Conservation (phyloP, 2,888 invertebrate genomes). For the Temnothorax rugatulus region DNA sequence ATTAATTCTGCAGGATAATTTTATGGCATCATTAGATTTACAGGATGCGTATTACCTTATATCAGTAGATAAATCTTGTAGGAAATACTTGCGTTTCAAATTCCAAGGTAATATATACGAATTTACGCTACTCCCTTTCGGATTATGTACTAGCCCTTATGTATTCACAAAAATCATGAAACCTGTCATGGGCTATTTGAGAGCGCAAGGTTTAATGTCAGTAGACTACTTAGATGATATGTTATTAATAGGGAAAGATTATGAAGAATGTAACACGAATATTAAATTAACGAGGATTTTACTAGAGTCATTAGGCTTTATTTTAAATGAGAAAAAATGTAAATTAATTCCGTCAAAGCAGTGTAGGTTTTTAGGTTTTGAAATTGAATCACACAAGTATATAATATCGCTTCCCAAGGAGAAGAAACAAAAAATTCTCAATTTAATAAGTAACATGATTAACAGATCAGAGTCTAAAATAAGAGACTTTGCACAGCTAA, state of each 20-base stretch:
- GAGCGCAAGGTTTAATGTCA: not conserved
- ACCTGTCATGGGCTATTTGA: not conserved
- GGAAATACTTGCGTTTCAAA: constrained; percentile 38
- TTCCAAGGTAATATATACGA: constrained; percentile 31
- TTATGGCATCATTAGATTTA: constrained; percentile 26
- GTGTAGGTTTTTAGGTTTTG: constrained; percentile 30
- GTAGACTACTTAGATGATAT: constrained; percentile 28
- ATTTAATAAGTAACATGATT: not conserved
- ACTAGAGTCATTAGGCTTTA: constrained; percentile 11
- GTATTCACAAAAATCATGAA: constrained; percentile 42
- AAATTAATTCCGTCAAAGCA: not conserved
- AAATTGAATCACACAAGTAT: not conserved
- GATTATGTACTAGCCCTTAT: constrained; percentile 12
- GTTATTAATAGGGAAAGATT: constrained; percentile 4
- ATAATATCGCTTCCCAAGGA: not conserved
- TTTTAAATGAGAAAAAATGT: constrained; percentile 32
- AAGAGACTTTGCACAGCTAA: not conserved
- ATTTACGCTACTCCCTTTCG: constrained; percentile 19
- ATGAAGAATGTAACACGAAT: constrained; percentile 14
- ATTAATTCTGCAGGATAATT: not conserved
- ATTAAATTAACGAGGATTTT: not conserved
- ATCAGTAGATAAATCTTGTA: constrained; percentile 3
- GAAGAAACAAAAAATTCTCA: not conserved
- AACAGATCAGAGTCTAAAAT: not conserved
- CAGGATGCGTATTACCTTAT: constrained; percentile 36